These are phyloP conservation scores for Orthonychiurus folsomi DNA, from an alignment of 2,888 invertebrate genomes.

Conservation along the genomic window DNA sequence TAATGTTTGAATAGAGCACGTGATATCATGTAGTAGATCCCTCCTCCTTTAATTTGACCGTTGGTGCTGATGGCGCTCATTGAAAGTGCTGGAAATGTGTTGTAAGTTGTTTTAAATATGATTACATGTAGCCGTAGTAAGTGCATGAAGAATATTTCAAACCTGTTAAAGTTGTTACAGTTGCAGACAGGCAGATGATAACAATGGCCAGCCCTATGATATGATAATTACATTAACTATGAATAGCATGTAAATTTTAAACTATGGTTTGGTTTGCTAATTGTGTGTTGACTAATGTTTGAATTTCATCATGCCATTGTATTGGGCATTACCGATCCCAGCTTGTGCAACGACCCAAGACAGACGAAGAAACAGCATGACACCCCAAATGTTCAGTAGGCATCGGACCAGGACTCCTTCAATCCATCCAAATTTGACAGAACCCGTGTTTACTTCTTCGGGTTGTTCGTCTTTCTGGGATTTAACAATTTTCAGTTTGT, in stretches of 20 bases:
- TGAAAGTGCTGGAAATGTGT: slow-evolving; percentile 27
- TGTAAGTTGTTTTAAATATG: not conserved
- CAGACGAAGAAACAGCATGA: slow-evolving; percentile 54
- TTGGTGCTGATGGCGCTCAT: slow-evolving; percentile 38
- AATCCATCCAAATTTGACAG: slow-evolving; percentile 40
- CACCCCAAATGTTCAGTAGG: slow-evolving; percentile 50
- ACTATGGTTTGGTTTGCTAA: not conserved
- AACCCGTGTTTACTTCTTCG: slow-evolving; percentile 20
- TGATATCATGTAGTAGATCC: slow-evolving; percentile 40
- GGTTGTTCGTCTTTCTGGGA: slow-evolving; percentile 29
- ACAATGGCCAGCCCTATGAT: slow-evolving; percentile 39
- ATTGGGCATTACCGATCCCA: slow-evolving; percentile 42
- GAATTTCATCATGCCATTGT: not conserved
- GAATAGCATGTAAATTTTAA: not conserved
- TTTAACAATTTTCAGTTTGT: slow-evolving; percentile 2
- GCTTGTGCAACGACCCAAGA: slow-evolving; percentile 54
- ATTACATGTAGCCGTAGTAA: not conserved
- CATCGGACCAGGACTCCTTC: slow-evolving; percentile 43
- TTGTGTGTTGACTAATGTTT: not conserved
- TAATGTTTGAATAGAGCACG: slow-evolving; percentile 28
- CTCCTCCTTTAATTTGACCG: slow-evolving; percentile 36
- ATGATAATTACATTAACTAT: not conserved
- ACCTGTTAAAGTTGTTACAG: slow-evolving; percentile 38
- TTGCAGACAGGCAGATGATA: slow-evolving; percentile 39
- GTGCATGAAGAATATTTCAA: too few species aligned